Percentiles rank a stretch among this genome's conserved stretches.
Conservation (phyloP, 2,888 invertebrate genomes). For the Lucinisca nassula region DNA sequence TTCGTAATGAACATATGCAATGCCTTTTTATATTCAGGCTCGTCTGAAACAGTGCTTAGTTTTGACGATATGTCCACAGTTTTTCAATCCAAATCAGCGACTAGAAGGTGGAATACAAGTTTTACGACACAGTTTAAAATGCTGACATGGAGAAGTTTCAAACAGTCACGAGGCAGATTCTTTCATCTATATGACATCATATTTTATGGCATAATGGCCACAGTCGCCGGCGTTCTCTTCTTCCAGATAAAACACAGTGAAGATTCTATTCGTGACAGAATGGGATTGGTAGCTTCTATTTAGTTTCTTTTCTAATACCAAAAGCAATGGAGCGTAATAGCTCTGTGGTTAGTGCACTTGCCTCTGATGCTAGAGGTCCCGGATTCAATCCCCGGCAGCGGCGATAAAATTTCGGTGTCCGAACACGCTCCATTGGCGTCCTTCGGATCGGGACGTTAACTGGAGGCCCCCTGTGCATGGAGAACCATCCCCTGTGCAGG, state of each 20-base stretch:
- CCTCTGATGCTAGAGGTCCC: too few species aligned
- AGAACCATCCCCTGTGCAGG: too few species aligned
- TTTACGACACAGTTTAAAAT: conserved; percentile 43
- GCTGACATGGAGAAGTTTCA: conserved; percentile 46
- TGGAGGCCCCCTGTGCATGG: too few species aligned
- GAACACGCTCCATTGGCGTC: too few species aligned
- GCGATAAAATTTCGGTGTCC: too few species aligned
- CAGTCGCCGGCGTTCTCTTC: conserved; percentile 21
- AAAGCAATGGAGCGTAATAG: too few species aligned
- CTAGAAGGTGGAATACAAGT: conserved; percentile 33
- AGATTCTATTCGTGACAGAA: conserved; percentile 31
- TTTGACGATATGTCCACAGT: background rate
- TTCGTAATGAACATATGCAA: background rate
- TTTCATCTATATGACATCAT: conserved; percentile 23
- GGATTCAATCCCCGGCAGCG: too few species aligned
- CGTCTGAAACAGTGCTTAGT: background rate
- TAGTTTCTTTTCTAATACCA: too few species aligned
- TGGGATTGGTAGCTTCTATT: conserved; percentile 47
- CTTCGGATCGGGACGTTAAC: too few species aligned
- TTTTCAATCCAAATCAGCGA: background rate
- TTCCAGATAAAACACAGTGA: conserved; percentile 30
- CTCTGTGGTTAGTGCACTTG: too few species aligned
- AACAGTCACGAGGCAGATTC: conserved; percentile 34
- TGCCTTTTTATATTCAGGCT: background rate
- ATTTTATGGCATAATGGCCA: conserved; percentile 5